These are phyloP conservation scores for Tetropium fuscum DNA, from an alignment of 2,888 invertebrate species.

Conservation along the genomic window DNA sequence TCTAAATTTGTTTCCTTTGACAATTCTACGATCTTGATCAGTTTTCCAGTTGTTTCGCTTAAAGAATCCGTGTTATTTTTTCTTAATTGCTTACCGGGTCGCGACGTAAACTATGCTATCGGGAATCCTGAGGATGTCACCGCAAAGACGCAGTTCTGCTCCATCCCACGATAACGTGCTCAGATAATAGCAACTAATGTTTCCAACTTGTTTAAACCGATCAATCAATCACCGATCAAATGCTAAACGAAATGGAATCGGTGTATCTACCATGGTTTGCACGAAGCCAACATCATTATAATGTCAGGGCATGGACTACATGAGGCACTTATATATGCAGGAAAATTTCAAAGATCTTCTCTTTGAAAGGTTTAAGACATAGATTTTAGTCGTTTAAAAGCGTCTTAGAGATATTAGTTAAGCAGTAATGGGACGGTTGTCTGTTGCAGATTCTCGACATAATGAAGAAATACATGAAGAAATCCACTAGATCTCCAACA, in stretches of 20 bases:
- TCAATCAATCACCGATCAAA: conserved; percentile 53
- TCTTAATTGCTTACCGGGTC: conserved; percentile 44
- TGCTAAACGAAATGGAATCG: conserved; percentile 42
- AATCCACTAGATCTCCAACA: too few relatives aligned
- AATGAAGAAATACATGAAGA: too few relatives aligned
- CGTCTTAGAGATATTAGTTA: conserved; percentile 14
- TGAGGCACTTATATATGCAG: conserved; percentile 20
- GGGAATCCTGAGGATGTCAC: conserved; percentile 44
- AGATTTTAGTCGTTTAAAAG: conserved; percentile 23
- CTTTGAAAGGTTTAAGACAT: conserved; percentile 18
- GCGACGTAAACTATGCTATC: conserved; percentile 43
- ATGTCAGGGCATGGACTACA: conserved; percentile 22
- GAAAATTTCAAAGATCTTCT: conserved; percentile 16
- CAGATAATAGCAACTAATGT: conserved; percentile 57
- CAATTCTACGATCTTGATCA: conserved; percentile 46
- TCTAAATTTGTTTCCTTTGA: conserved; percentile 49
- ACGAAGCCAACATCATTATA: conserved; percentile 36
- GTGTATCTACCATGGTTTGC: conserved; percentile 32
- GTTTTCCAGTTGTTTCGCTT: conserved; percentile 44
- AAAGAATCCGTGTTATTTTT: conserved; percentile 49
- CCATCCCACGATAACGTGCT: conserved; percentile 53
- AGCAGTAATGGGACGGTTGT: neutral
- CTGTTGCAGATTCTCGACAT: neutral
- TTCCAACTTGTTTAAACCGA: conserved; percentile 53
- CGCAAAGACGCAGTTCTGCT: conserved; percentile 33